Base-by-base conservation (phyloP, 2,888 invertebrate genomes). In the Globia sparganii region DNA sequence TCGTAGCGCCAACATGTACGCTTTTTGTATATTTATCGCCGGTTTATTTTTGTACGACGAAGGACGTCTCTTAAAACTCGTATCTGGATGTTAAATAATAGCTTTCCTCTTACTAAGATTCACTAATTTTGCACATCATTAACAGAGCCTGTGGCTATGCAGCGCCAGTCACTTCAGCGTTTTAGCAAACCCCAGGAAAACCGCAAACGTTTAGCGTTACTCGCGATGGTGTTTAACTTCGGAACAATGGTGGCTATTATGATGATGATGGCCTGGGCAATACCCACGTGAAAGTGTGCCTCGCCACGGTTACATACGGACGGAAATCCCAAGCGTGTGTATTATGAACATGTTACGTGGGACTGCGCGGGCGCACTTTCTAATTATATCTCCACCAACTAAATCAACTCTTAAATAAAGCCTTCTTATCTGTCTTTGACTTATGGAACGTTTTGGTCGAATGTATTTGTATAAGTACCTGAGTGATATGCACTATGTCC, bases 201-300 rank as follows among this genome's bases (percentile, higher is more conserved):
- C 90, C 90, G 84, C 88, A 88, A 81, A 61, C 62, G 28, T 65
- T 72, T 73, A 61, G 64, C 79, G n/a, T 75, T 37, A n/a, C 31
- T 72, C 4, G 46, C 64, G 49, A 65, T 76, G 70, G 46, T 66
- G 79, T 75, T 49, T 49, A 84, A 86, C 86, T 86, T 72, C 28
- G 31, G 79, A 84, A 90, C 88, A 90, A 90, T 89, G 86, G 62
- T 77, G 71, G 79, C 68, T 77, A 66, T 78, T 82, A 66, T 86
- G 86, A 86, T 87, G 86, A 78, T 79, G 83, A 80, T 78, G 86
- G 80, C 84, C 78, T 87, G 93, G 95, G 94, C 92, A 92, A 92
- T 91, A 89, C 94, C 94, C 92, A 88, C 90, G 94, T 92, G 95
- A 95, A 95, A 95, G 95, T 92, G 86, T 87, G 90, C 86, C 86